Base-by-base conservation (phyloP, 2,888 invertebrate species). In the Cosmopolites sordidus region DNA sequence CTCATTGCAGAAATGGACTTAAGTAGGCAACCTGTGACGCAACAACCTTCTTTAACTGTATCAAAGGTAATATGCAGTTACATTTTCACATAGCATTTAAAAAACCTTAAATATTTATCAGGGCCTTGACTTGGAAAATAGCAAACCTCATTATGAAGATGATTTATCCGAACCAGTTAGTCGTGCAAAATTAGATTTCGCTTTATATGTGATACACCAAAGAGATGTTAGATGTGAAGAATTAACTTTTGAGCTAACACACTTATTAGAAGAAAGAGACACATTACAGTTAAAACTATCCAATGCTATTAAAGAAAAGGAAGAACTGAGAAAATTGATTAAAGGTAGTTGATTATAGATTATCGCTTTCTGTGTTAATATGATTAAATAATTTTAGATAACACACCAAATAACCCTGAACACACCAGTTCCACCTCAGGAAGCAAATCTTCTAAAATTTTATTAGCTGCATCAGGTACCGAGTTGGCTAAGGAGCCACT, bases 221-320 rank as follows among this genome's bases (percentile, higher is more conserved):
- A 79, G 91, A 59, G 92, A 92, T 62, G 87, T 92, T 53, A 80
- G 89, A 1, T 89, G 89, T 69, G 92, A 92, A 66, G 92, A 92
- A 71, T 77, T 93, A 54, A 91, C 91, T 0, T 79, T 88, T 65
- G 92, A 93, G 69, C 75, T 93, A 46, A 88, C 88, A 60, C 86
- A 85, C 70, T 74, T 93, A 41, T 73, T 92, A 42, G 91, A 92
- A 70, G 92, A 92, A 70, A 79, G 92, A 48, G 92, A 93, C 67
- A 88, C 88, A 0, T 72, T 93, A 47, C 92, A 92, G 65, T 72
- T 92, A 54, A 83, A 89, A 59, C 73, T 93, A 5, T 92, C 92
- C 0, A 89, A 89, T 66, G 85, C 89, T 8, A 76, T 92, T 50
- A 79, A 91, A 40, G 80, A 86, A 30, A 84, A 84, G 61, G 91